Percentiles rank a stretch among this genome's conserved stretches.
phyloP scores from a whole-genome alignment of 2,888 invertebrate genomes.

The Onchidella celtica region DNA sequence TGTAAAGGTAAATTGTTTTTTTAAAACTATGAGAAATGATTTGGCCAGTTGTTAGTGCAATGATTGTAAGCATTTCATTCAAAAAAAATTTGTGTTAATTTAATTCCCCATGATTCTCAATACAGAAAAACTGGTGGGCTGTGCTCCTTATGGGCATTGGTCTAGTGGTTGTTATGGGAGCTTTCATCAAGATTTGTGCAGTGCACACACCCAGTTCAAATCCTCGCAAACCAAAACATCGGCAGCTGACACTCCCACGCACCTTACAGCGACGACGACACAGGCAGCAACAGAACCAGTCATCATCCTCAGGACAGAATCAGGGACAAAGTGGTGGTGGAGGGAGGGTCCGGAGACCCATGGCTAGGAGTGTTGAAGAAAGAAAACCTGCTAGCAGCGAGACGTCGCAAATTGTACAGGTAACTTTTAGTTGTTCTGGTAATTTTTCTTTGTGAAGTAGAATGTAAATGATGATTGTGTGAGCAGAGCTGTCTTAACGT shows the following conservation, averaged over 20 bases:
- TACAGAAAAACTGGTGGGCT: conserved; percentile 79
- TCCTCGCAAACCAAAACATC: conserved; percentile 97
- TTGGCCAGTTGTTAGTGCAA: no score
- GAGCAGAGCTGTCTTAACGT: no score
- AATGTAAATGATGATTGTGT: background rate
- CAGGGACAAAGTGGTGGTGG: conserved; percentile 17
- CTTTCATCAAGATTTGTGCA: conserved; percentile 99
- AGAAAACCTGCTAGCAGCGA: conserved; percentile 31
- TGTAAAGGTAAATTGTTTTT: no score
- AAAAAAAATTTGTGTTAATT: no score
- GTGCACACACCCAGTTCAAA: conserved; percentile 99
- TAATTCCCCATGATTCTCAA: no score
- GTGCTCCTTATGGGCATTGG: conserved; percentile 94
- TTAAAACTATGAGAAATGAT: no score
- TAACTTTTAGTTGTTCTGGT: no score
- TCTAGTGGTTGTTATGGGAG: conserved; percentile 96
- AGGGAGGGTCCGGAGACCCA: conserved; percentile 6
- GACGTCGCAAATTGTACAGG: conserved; percentile 25
- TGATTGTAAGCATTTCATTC: no score
- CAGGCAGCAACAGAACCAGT: conserved; percentile 30
- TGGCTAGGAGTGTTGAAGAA: conserved; percentile 43
- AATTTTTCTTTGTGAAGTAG: no score
- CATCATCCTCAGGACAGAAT: conserved; percentile 5
- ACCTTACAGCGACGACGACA: conserved; percentile 55
- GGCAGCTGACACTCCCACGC: conserved; percentile 86